Evolutionary conservation across 37 sponge, comb jelly and placozoan species (phyloP).

Genomic region (Amphimedon queenslandica): DNA sequence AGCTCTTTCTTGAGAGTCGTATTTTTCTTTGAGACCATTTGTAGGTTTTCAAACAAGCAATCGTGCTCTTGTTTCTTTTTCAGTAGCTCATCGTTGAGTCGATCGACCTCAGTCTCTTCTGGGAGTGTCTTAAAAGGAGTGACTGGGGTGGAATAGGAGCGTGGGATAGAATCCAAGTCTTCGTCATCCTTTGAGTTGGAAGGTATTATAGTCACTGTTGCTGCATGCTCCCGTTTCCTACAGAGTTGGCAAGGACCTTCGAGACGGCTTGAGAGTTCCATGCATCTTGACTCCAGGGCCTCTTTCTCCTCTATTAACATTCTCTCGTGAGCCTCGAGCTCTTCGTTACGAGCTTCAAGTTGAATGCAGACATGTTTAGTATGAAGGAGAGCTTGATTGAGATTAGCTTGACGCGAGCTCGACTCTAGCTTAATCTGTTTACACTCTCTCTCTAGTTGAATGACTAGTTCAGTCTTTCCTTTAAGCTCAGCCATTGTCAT

Average conservation of each 20-base stretch:
- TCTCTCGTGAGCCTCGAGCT: slow-evolving; percentile 19
- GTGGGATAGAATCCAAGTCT: background rate
- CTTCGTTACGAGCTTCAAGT: slow-evolving; percentile 4
- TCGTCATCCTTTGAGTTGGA: background rate
- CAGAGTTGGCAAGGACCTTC: slow-evolving; percentile 20
- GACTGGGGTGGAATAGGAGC: slow-evolving; percentile 8
- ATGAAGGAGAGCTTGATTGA: slow-evolving; percentile 46
- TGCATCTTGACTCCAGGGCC: slow-evolving; percentile 8
- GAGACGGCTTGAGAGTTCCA: background rate
- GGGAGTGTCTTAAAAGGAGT: slow-evolving; percentile 18
- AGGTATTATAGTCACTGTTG: background rate
- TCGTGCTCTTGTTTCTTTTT: slow-evolving; percentile 45
- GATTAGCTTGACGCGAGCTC: slow-evolving; percentile 28
- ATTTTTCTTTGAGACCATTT: slow-evolving; percentile 44
- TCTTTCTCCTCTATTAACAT: slow-evolving; percentile 18
- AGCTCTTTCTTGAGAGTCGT: slow-evolving; percentile 30
- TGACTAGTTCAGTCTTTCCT: slow-evolving; percentile 13
- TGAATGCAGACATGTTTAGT: slow-evolving; percentile 33
- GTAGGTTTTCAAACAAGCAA: slow-evolving; percentile 52
- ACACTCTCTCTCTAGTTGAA: slow-evolving; percentile 12
- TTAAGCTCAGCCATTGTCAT: slow-evolving; percentile 2
- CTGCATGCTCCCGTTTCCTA: slow-evolving; percentile 4
- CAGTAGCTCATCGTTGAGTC: slow-evolving; percentile 21
- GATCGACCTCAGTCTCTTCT: slow-evolving; percentile 20
- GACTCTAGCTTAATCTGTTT: slow-evolving; percentile 15